Conservation (phyloP, 2,797 vertebrate genomes). For the Bradypodion pumilum region DNA sequence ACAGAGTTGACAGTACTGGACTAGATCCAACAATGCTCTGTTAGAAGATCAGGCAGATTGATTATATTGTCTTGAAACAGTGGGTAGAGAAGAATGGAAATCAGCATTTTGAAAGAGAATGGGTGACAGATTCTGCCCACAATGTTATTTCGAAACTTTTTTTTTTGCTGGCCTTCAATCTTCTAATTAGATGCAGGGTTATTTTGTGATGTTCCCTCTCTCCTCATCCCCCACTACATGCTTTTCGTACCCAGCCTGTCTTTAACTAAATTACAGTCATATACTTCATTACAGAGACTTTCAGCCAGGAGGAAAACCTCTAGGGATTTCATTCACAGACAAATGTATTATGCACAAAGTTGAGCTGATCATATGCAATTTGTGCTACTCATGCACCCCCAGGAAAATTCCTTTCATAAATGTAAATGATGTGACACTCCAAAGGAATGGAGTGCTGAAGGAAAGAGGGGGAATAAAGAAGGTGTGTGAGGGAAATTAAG, state of each 20-base stretch:
- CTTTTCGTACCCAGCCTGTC: slow-evolving; percentile 68
- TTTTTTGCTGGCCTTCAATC: slow-evolving; percentile 35
- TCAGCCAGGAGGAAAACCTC: slow-evolving; percentile 70
- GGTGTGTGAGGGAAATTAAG: background rate
- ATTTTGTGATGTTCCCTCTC: slow-evolving; percentile 9
- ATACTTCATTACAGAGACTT: slow-evolving; percentile 75
- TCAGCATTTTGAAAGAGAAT: slow-evolving; percentile 22
- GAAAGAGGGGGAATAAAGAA: slow-evolving; percentile 26
- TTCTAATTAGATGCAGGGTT: slow-evolving; percentile 45
- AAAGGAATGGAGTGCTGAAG: slow-evolving; percentile 59
- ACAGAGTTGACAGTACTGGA: background rate
- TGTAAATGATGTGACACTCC: slow-evolving; percentile 70
- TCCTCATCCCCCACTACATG: slow-evolving; percentile 25
- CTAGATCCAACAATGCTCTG: background rate
- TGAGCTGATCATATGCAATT: slow-evolving; percentile 79
- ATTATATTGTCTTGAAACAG: background rate
- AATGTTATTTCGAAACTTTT: slow-evolving; percentile 20
- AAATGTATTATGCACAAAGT: slow-evolving; percentile 79
- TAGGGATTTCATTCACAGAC: slow-evolving; percentile 75
- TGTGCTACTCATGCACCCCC: slow-evolving; percentile 70
- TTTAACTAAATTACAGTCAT: slow-evolving; percentile 78
- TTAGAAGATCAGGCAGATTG: background rate
- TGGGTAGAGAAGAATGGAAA: background rate
- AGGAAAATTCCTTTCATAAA: slow-evolving; percentile 78
- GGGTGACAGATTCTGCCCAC: slow-evolving; percentile 34